phyloP scores from a whole-genome alignment of 2,113 vertebrate genomes.

The Pongo pygmaeus region DNA sequence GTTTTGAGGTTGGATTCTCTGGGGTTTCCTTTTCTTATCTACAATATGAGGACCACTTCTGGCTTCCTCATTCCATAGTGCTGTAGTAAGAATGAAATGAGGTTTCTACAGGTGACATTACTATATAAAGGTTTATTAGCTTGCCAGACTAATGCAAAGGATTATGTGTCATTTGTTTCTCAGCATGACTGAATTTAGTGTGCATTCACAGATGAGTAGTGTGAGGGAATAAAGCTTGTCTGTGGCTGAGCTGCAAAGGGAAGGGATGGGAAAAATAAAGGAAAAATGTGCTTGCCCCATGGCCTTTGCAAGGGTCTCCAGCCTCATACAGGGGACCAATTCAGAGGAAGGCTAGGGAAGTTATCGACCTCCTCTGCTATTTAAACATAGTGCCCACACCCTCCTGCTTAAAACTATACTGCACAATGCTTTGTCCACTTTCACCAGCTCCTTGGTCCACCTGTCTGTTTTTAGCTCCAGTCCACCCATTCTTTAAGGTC shows the following conservation, averaged over 20 bases:
- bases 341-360: not conserved
- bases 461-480: not conserved
- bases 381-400: accelerated
- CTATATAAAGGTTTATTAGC: not conserved
- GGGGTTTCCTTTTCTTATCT: not conserved
- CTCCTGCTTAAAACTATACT: not conserved
- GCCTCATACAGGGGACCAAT: not conserved
- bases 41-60: not conserved
- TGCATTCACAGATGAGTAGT: not conserved
- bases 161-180: not conserved
- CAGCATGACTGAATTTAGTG: not conserved
- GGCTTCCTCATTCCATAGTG: not conserved
- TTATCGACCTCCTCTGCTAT: not conserved
- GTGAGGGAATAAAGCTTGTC: not conserved
- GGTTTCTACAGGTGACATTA: not conserved
- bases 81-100: not conserved
- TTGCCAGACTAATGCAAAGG: not conserved
- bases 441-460: not conserved
- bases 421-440: not conserved
- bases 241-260: not conserved
- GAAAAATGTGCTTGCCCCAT: not conserved
- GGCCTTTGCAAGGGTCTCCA: not conserved
- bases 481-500: not conserved
- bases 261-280: not conserved
- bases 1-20: not conserved